Conservation (phyloP, 2,797 vertebrate species). For the Neostethus bicornis region DNA sequence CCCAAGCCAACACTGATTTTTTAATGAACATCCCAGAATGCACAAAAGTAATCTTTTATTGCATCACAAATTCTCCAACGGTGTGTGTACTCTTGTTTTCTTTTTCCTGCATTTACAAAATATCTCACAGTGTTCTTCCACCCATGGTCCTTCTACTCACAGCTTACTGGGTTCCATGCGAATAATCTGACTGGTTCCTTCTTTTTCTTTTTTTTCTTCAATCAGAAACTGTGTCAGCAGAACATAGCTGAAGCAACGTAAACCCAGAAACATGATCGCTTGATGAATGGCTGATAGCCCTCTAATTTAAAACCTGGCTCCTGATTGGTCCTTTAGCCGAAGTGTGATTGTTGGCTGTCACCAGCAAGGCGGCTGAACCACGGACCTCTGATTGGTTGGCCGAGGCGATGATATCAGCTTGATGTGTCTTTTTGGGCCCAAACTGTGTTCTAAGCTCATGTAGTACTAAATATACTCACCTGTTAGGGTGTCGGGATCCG, state of each 20-base stretch:
- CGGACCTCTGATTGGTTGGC: conserved; percentile 2
- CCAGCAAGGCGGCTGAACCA: not conserved
- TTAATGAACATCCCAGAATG: no score
- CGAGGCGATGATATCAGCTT: conserved; percentile 15
- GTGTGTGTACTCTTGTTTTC: no score
- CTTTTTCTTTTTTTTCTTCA: no score
- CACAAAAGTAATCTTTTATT: no score
- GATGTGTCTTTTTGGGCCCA: conserved; percentile 13
- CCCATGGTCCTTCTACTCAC: no score
- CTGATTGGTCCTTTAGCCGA: not conserved
- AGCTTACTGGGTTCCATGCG: no score
- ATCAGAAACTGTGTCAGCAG: no score
- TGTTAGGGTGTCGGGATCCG: conserved; percentile 47
- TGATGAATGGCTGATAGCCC: conserved; percentile 15
- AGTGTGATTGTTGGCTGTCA: conserved; percentile 13
- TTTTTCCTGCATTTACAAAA: no score
- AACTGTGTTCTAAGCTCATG: conserved; percentile 15
- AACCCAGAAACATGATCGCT: conserved; percentile 1
- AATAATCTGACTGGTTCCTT: no score
- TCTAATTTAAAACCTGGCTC: conserved; percentile 25
- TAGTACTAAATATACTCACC: conserved; percentile 53
- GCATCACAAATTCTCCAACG: no score
- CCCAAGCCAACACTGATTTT: no score
- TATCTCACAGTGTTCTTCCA: no score
- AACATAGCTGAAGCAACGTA: not conserved